These are phyloP conservation scores for Stictonetta naevosa DNA, from an alignment of 2,113 vertebrate genomes.

Conservation along the genomic window DNA sequence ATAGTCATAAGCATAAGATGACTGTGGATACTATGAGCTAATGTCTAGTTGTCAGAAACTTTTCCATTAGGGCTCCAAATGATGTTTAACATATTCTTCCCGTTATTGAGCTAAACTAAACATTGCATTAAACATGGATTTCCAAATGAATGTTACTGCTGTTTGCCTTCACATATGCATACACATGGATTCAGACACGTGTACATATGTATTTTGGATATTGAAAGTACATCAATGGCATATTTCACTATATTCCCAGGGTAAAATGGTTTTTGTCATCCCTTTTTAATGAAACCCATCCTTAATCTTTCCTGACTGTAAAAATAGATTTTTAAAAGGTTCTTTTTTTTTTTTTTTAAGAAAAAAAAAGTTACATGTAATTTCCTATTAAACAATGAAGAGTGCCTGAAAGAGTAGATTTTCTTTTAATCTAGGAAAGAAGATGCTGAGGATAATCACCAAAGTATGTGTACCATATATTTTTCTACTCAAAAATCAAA, in stretches of 20 bases:
- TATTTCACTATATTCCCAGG: background rate
- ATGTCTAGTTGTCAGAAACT: constrained; percentile 75
- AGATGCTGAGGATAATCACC: constrained; percentile 35
- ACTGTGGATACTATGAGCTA: constrained; percentile 75
- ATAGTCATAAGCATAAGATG: constrained; percentile 49
- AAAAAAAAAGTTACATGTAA: constrained; percentile 33
- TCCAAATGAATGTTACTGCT: constrained; percentile 23
- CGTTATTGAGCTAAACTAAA: constrained; percentile 51
- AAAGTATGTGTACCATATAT: constrained; percentile 35
- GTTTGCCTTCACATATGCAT: background rate
- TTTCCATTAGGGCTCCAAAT: constrained; percentile 65
- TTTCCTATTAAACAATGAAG: background rate
- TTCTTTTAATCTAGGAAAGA: constrained; percentile 17
- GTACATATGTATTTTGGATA: background rate
- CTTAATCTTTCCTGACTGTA: constrained; percentile 4
- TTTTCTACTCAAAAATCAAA: constrained; percentile 55
- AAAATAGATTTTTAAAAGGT: constrained; percentile 23
- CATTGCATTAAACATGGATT: constrained; percentile 31
- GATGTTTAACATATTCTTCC: constrained; percentile 65
- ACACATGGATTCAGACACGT: background rate
- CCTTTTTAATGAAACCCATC: background rate
- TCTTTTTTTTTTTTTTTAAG: background rate
- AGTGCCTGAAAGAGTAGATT: background rate
- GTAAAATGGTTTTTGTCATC: background rate
- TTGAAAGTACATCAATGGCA: background rate